phyloP scores from a whole-genome alignment of 2,797 vertebrate genomes.

The Sebastes jordani region DNA sequence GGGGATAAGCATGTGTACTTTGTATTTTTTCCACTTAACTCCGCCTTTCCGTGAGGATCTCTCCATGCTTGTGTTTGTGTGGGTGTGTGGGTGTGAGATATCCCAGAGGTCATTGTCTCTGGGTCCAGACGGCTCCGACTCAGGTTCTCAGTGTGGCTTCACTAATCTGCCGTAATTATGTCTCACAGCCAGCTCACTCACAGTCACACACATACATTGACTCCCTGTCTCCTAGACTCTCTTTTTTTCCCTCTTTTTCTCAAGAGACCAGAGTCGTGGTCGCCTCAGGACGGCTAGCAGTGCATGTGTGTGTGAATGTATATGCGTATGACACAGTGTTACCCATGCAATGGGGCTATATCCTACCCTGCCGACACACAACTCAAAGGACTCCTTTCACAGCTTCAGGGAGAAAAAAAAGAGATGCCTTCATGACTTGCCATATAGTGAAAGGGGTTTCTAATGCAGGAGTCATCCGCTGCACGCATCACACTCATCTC shows the following conservation, averaged over 20 bases:
- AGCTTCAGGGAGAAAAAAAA: conserved; percentile 35
- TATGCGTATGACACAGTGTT: conserved; percentile 24
- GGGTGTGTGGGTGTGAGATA: conserved; percentile 23
- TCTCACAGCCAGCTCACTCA: conserved; percentile 62
- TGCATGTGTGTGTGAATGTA: conserved; percentile 16
- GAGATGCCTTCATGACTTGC: conserved; percentile 46
- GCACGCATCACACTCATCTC: conserved; percentile 31
- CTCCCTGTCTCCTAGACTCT: conserved; percentile 17
- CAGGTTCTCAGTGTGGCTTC: conserved; percentile 71
- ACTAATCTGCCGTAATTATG: conserved; percentile 79
- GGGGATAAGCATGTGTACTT: conserved; percentile 13
- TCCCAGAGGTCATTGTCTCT: conserved; percentile 71
- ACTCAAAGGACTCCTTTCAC: conserved; percentile 53
- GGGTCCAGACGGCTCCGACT: conserved; percentile 64
- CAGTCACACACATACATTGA: conserved; percentile 44
- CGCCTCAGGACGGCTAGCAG: conserved; percentile 32
- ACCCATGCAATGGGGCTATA: conserved; percentile 19
- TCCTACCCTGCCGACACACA: conserved; percentile 17
- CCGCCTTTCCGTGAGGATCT: conserved; percentile 16
- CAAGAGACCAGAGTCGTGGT: conserved; percentile 27
- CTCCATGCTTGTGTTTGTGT: conserved; percentile 4
- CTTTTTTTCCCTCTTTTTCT: conserved; percentile 12
- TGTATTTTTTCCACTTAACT: conserved; percentile 26
- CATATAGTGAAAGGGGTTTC: conserved; percentile 48
- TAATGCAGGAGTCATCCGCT: conserved; percentile 26